Conservation (phyloP, 2,797 vertebrate species). For the Malurus leucopterus region DNA sequence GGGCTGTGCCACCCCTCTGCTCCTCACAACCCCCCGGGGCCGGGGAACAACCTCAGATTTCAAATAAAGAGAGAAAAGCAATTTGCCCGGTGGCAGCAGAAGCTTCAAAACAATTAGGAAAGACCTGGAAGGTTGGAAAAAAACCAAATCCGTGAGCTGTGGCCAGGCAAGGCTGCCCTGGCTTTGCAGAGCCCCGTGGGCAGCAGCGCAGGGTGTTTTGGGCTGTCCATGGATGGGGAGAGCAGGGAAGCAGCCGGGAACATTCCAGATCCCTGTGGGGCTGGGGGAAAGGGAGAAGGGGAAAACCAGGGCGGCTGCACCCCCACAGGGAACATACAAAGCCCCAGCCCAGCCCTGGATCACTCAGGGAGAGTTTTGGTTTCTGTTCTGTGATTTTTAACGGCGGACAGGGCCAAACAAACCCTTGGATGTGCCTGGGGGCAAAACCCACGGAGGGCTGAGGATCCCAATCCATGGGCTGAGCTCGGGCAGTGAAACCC, state of each 20-base stretch:
- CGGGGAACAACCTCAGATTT: background rate
- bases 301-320: background rate
- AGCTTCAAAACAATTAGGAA: background rate
- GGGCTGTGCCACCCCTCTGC: background rate
- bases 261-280: background rate
- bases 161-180: background rate
- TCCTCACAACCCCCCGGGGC: background rate
- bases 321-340: background rate
- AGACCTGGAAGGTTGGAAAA: background rate
- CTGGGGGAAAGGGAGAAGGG: background rate
- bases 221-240: rapidly evolving
- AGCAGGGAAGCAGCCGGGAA: background rate
- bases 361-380: background rate
- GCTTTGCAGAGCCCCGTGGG: background rate
- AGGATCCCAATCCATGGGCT: rapidly evolving
- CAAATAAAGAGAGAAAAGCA: background rate
- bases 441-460: background rate
- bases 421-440: background rate
- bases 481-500: rapidly evolving
- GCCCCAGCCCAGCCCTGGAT: background rate
- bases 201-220: rapidly evolving
- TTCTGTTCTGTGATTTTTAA: background rate
- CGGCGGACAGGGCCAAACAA: background rate
- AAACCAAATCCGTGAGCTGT: rapidly evolving
- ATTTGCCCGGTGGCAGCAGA: background rate